Conservation (phyloP, 2,113 vertebrate genomes). For the Puffinus mauretanicus region DNA sequence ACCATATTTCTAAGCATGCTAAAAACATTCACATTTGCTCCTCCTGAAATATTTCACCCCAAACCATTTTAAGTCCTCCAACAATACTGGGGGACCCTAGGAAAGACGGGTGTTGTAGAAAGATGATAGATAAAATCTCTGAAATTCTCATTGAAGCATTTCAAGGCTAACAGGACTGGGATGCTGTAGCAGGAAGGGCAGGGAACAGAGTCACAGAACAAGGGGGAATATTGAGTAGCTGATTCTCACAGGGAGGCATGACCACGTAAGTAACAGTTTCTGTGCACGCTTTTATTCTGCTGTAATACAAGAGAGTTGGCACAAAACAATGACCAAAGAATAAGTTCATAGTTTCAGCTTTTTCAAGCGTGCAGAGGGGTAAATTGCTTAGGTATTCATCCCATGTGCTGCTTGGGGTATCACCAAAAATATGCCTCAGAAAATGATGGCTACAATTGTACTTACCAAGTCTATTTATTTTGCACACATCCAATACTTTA, state of each 20-base stretch:
- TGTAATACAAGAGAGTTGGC: not conserved
- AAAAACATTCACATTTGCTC: not conserved
- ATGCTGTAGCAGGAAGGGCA: not conserved
- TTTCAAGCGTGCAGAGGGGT: not conserved
- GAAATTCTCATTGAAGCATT: not conserved
- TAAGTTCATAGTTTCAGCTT: not conserved
- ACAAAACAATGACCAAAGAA: not conserved
- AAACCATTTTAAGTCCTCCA: not conserved
- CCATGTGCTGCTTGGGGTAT: accelerated
- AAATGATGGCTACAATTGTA: not conserved
- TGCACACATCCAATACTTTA: not conserved
- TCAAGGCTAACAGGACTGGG: not conserved
- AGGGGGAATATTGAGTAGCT: not conserved
- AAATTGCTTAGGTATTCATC: not conserved
- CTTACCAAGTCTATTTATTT: not conserved
- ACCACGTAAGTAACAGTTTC: not conserved
- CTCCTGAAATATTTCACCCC: not conserved
- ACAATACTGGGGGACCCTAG: not conserved
- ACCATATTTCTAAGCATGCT: not conserved
- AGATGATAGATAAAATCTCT: not conserved
- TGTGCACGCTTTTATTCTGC: not conserved
- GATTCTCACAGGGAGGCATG: not conserved
- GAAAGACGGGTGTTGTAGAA: not conserved
- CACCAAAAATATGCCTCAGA: not conserved
- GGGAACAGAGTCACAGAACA: not conserved